Conservation (phyloP, 2,888 invertebrate genomes). For the Pandemis cinnamomeana region DNA sequence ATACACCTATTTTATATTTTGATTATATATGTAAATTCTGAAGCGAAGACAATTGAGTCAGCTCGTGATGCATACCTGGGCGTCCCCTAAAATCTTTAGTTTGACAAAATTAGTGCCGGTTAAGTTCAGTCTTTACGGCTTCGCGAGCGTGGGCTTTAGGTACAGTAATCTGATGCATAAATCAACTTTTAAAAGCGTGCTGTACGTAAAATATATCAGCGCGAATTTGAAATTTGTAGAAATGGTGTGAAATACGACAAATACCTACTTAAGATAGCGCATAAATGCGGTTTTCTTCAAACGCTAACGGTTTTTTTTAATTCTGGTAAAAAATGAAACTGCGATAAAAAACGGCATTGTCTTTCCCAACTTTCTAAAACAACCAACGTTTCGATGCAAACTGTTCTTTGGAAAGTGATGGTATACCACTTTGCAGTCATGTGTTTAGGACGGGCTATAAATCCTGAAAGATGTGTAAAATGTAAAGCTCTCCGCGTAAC, state of each 20-base stretch:
- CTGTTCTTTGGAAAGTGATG: constrained; percentile 23
- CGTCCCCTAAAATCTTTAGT: too few relatives aligned
- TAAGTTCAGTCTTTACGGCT: too few relatives aligned
- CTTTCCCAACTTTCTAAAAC: constrained; percentile 30
- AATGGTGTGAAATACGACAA: constrained; percentile 16
- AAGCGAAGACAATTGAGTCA: too few relatives aligned
- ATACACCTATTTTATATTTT: too few relatives aligned
- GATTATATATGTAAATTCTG: too few relatives aligned
- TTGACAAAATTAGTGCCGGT: too few relatives aligned
- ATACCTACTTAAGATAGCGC: background rate
- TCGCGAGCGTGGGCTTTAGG: background rate
- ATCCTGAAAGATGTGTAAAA: background rate
- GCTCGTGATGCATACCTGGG: too few relatives aligned
- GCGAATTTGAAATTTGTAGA: background rate
- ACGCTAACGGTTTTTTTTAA: background rate
- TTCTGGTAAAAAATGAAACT: constrained; percentile 1
- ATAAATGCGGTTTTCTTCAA: constrained; percentile 16
- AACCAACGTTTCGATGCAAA: constrained; percentile 12
- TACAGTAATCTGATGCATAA: background rate
- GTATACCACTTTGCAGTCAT: constrained; percentile 4
- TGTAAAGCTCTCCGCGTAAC: background rate
- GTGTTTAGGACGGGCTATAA: background rate
- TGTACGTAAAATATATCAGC: background rate
- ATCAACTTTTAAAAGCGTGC: background rate
- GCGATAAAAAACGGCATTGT: background rate